Base-by-base conservation (phyloP, 2,797 vertebrate genomes). In the Gadopsis marmoratus region DNA sequence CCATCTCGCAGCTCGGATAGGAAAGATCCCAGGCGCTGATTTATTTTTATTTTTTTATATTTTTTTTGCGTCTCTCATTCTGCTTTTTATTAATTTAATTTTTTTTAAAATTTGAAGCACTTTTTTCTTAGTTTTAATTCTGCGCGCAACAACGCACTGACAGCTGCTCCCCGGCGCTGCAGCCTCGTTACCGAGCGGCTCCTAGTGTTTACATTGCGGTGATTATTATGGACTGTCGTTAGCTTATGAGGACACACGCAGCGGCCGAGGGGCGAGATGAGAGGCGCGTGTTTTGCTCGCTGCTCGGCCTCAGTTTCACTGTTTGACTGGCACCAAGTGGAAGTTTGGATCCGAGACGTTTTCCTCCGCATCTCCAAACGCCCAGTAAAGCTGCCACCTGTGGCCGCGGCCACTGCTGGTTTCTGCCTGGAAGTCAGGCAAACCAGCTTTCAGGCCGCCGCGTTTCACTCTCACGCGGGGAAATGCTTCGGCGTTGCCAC, bases 1-100 rank as follows among this genome's bases (percentile, higher is more conserved):
- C 95, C 95, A 94, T 95, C 95, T 90, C 95, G 83, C 75, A 86
- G 81, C 84, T 88, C 89, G 86, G 88, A 88, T 86, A 78, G 81
- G 87, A 89, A 89, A 86, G 82, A 84, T 84, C 83, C 75, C 74
- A 78, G 75, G 84, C 61, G 62, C 68, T n/a, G n/a, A n/a, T n/a
- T n/a, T n/a, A n/a, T n/a, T n/a, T n/a, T n/a, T n/a, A n/a, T n/a
- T n/a, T n/a, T n/a, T n/a, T n/a, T n/a, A n/a, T n/a, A n/a, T n/a
- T n/a, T n/a, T 64, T 68, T 67, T 62, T 62, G 59, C 65, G 69
- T 82, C 65, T 79, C 81, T 74, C 85, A 58, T 76, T 80, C 79
- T 85, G 56, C 77, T n/a, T n/a, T n/a, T n/a, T n/a, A n/a, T n/a
- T n/a, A n/a, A n/a, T n/a, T n/a, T n/a, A n/a, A n/a, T n/a, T n/a